These are phyloP conservation scores for Columba livia DNA, from an alignment of 2,113 vertebrate species.

Conservation along the genomic window DNA sequence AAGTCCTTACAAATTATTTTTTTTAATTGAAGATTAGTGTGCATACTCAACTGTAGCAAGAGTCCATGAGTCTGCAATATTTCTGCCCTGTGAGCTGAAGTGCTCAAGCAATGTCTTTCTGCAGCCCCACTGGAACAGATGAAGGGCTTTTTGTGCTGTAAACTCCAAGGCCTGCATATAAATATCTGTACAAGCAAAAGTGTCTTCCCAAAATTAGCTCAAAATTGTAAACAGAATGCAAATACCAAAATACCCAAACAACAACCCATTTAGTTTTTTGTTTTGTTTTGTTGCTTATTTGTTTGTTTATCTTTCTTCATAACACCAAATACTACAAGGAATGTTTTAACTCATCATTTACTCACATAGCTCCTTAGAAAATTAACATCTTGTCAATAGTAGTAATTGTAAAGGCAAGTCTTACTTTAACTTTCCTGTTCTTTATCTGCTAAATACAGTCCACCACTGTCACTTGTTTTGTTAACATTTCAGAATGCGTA, in stretches of 20 bases:
- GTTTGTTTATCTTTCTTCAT: not conserved
- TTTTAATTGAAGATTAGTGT: not conserved
- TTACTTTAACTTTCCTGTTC: not conserved
- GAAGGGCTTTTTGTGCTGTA: not conserved
- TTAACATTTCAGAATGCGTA: not conserved
- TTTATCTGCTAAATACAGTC: not conserved
- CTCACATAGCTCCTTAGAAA: not conserved
- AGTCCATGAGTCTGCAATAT: not conserved
- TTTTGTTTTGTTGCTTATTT: no score
- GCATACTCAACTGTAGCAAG: not conserved
- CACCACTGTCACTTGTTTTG: not conserved
- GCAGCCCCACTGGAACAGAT: not conserved
- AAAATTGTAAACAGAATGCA: not conserved
- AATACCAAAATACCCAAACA: not conserved
- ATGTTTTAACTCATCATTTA: not conserved
- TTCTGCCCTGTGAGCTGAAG: not conserved
- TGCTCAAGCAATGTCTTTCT: not conserved
- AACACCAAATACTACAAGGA: not conserved
- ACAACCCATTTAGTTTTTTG: not conserved
- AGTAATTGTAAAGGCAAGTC: not conserved
- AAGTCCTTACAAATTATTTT: not conserved
- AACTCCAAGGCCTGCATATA: not conserved
- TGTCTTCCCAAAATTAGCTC: not conserved
- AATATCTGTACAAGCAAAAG: not conserved
- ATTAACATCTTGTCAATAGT: not conserved